Percentiles rank a stretch among this genome's conserved stretches.
Evolutionary conservation across 2,888 invertebrate species (phyloP).

Genomic region (Dicroscelio sp.): DNA sequence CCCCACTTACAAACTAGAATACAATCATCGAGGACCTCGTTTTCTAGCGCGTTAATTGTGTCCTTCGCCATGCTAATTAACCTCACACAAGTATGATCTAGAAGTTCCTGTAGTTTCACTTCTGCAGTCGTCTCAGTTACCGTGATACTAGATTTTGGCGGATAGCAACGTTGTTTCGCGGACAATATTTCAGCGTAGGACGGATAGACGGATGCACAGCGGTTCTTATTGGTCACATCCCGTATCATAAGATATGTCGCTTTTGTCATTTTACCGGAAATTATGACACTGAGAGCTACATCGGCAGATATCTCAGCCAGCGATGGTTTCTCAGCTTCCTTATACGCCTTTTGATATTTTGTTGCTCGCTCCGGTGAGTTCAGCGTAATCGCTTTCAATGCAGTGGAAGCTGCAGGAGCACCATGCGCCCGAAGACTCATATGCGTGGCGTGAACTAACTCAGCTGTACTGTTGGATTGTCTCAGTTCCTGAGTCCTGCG

Average conservation of each 20-base stretch:
- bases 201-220: constrained; percentile 17
- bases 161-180: neutral
- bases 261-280: constrained; percentile 44
- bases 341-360: neutral
- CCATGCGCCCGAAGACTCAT: constrained; percentile 42
- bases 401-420: neutral
- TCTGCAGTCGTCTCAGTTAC: neutral
- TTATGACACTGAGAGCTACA: constrained; percentile 20
- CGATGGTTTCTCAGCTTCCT: neutral
- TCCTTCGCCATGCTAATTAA: neutral
- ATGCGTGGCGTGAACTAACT: neutral
- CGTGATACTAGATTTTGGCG: neutral
- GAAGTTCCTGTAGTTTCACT: neutral
- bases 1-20: constrained; percentile 2
- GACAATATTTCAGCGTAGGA: neutral
- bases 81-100: neutral
- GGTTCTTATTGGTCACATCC: constrained; percentile 11
- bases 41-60: neutral
- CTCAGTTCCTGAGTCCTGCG: constrained; percentile 28
- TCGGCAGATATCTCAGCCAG: constrained; percentile 24
- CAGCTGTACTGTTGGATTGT: neutral
- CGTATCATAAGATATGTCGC: neutral
- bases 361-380: neutral
- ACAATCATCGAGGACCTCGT: neutral
- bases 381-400: constrained; percentile 9